Evolutionary conservation across 2,888 invertebrate genomes (phyloP), one percentile per base, ranked within the genome.

Genomic region (Himalopsyche kuldschensis): DNA sequence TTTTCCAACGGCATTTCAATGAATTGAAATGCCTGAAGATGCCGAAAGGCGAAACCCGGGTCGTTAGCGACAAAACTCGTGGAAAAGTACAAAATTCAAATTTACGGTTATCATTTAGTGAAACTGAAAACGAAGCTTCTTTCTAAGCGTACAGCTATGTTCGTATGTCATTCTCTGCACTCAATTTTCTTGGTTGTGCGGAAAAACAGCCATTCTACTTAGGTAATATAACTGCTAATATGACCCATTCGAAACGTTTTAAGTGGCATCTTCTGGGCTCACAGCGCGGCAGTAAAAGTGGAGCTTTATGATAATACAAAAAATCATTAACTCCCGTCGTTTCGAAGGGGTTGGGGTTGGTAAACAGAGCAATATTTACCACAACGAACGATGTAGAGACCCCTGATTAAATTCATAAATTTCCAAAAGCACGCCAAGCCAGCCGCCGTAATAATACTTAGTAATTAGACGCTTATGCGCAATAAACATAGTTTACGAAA

Each of bases 241-340:
- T 69, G 69, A 69, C 69, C 69, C 69, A 69, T 69, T 69, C 69
- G 69, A 69, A 69, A 69, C 69, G 69, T 69, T 69, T 69, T 69
- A 69, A 69, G 69, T 69, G 27, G 24, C 69, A 69, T 69, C 69
- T 69, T 27, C 69, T 27, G 27, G 15, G 69, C 69, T 69, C 69
- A 11, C 69, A 69, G 69, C 27, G 69, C 69, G 69, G 69, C 69
- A 69, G 69, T 69, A 69, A 69, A 69, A 69, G 27, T 24, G 69
- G 69, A 69, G 69, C 69, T 69, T 69, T 69, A 69, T 69, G 69
- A 69, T 69, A 69, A 69, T 69, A 69, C 69, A 69, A 69, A 69
- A 69, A 69, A 69, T 69, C 69, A 69, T 69, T 69, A 69, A 69
- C 69, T 30, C 69, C 27, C 69, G 69, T 27, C 24, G 11, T 69